Percentiles rank a stretch among this genome's conserved stretches.
phyloP scores from a whole-genome alignment of 2,888 invertebrate species.

The Agrotis segetum region DNA sequence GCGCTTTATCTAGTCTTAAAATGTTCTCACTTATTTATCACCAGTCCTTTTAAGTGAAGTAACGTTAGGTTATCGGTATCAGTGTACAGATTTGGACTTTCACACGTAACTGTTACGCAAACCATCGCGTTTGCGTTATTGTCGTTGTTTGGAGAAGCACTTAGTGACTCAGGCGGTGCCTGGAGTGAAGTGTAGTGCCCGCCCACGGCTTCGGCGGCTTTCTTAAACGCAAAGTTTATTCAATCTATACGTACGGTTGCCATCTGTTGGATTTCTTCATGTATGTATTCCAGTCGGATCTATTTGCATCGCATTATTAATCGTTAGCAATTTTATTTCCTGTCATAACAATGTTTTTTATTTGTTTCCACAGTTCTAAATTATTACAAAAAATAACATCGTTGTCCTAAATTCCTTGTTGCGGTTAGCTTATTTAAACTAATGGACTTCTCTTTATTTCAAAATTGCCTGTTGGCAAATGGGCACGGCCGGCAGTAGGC shows the following conservation, averaged over 20 bases:
- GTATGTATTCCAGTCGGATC: slow-evolving; percentile 35
- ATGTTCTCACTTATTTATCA: slow-evolving; percentile 71
- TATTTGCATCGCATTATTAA: slow-evolving; percentile 43
- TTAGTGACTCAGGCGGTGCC: slow-evolving; percentile 68
- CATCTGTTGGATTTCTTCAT: slow-evolving; percentile 44
- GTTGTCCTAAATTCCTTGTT: slow-evolving; percentile 14
- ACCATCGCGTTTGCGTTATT: slow-evolving; percentile 73
- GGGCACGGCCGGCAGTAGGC: neutral
- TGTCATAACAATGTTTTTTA: slow-evolving; percentile 23
- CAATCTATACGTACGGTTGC: slow-evolving; percentile 34
- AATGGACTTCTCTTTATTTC: too few species aligned
- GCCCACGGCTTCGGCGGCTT: slow-evolving; percentile 64
- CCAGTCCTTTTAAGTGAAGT: slow-evolving; percentile 78
- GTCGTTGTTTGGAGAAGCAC: slow-evolving; percentile 74
- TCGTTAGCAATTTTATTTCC: slow-evolving; percentile 27
- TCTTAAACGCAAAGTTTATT: slow-evolving; percentile 62
- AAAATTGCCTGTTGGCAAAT: too few species aligned
- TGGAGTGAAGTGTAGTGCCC: slow-evolving; percentile 45
- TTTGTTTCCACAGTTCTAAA: slow-evolving; percentile 18
- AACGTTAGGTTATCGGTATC: slow-evolving; percentile 77
- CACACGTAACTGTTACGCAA: slow-evolving; percentile 80
- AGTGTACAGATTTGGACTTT: slow-evolving; percentile 78
- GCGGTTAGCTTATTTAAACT: slow-evolving; percentile 1
- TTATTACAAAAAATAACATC: neutral
- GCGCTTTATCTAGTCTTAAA: slow-evolving; percentile 68